These are phyloP conservation scores for Bicyclus anynana DNA, from an alignment of 1,140 invertebrate species.

Conservation along the genomic window DNA sequence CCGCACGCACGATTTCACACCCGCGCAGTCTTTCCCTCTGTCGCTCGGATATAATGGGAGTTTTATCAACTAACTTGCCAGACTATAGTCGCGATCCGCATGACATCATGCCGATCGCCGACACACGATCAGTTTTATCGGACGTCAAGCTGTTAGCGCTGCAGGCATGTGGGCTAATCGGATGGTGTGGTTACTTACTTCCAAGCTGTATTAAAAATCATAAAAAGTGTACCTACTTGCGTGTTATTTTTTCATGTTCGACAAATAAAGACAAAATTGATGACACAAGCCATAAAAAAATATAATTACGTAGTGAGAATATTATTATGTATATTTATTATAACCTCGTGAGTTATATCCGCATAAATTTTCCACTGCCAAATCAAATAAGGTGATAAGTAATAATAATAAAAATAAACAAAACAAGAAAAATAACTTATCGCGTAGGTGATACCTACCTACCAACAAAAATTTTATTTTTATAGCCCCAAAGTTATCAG, in stretches of 20 bases:
- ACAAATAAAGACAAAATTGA: background rate
- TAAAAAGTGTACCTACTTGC: background rate
- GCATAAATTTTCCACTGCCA: conserved; percentile 12
- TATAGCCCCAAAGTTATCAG: conserved; percentile 53
- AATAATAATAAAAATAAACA: conserved; percentile 30
- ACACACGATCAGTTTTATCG: no score
- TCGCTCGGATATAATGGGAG: no score
- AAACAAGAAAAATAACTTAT: conserved; percentile 19
- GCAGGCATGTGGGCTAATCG: no score
- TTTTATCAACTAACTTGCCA: no score
- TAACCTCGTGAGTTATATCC: background rate
- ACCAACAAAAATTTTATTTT: conserved; percentile 45
- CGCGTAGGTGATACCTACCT: conserved; percentile 10
- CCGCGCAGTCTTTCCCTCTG: no score
- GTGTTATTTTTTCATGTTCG: background rate
- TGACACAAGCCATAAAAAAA: background rate
- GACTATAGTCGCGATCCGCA: no score
- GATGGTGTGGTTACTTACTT: no score
- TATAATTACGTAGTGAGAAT: background rate
- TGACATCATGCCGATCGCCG: no score
- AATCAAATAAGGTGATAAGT: conserved; percentile 13
- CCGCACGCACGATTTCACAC: no score
- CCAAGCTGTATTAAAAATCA: no score
- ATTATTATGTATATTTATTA: background rate
- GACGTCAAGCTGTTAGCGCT: no score